Evolutionary conservation across 1,140 invertebrate species (phyloP).

Genomic region (Venustaconcha ellipsiformis): DNA sequence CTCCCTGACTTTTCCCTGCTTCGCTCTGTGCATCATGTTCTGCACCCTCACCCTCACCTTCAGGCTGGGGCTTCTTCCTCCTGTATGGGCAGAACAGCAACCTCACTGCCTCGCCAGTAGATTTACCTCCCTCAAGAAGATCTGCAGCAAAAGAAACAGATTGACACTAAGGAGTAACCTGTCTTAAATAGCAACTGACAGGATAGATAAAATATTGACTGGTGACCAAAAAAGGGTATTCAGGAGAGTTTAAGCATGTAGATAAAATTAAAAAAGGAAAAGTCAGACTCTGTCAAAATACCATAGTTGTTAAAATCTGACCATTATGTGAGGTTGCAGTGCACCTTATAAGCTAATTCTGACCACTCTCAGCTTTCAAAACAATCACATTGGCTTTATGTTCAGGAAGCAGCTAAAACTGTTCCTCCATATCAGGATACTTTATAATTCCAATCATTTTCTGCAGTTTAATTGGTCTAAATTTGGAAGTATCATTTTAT

Average conservation of each 20-base stretch:
- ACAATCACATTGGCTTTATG: too few relatives aligned
- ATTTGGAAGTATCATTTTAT: neutral
- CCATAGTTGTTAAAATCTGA: too few relatives aligned
- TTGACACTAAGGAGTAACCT: neutral
- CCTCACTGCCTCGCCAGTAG: constrained; percentile 59
- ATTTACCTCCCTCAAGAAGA: constrained; percentile 59
- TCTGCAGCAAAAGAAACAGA: constrained; percentile 44
- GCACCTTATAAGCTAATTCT: too few relatives aligned
- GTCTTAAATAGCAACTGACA: neutral
- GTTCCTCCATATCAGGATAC: too few relatives aligned
- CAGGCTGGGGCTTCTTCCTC: constrained; percentile 40
- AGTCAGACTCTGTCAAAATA: neutral
- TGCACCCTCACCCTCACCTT: constrained; percentile 29
- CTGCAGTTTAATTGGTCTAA: neutral
- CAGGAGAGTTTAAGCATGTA: neutral
- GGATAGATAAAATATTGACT: neutral
- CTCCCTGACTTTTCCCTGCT: constrained; percentile 13
- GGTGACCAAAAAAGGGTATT: neutral
- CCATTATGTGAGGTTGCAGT: too few relatives aligned
- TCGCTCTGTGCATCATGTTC: constrained; percentile 10
- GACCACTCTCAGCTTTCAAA: too few relatives aligned
- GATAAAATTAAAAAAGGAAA: neutral
- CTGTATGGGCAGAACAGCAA: constrained; percentile 52
- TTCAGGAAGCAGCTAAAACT: too few relatives aligned
- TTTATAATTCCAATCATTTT: too few relatives aligned